A percentile compares a stretch with the other conserved stretches of the same genome.
Evolutionary conservation across 2,888 invertebrate genomes (phyloP).

Genomic region (Epirrhoe tristata): DNA sequence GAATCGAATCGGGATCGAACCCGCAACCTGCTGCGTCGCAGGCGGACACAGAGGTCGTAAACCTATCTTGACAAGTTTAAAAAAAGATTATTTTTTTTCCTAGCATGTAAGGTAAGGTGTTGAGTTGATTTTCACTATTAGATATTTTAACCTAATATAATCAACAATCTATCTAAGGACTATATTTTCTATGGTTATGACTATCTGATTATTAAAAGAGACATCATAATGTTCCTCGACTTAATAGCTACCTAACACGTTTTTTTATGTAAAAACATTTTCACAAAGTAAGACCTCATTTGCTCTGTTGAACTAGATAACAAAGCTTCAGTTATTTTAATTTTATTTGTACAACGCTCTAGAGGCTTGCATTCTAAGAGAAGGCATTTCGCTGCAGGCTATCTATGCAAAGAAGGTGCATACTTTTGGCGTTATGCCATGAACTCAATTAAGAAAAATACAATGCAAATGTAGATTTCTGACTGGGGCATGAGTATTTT

Average conservation of each 20-base stretch:
- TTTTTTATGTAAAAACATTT: not conserved
- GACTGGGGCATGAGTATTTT: not conserved
- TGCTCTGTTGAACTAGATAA: not conserved
- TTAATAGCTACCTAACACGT: not conserved
- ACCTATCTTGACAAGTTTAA: too few species aligned
- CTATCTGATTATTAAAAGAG: too few species aligned
- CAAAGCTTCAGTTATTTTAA: conserved; percentile 19
- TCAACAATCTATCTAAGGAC: too few species aligned
- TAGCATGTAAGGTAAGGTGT: too few species aligned
- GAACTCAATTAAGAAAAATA: conserved; percentile 30
- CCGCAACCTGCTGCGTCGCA: too few species aligned
- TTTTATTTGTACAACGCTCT: conserved; percentile 26
- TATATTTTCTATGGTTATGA: too few species aligned
- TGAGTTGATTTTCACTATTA: too few species aligned
- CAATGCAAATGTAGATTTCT: conserved; percentile 13
- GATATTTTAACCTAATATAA: too few species aligned
- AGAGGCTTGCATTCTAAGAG: conserved; percentile 27
- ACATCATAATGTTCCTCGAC: not conserved
- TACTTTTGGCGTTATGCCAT: conserved; percentile 29
- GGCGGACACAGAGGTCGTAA: too few species aligned
- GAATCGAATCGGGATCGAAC: too few species aligned
- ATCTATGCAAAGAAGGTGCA: conserved; percentile 34
- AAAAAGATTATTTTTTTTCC: too few species aligned
- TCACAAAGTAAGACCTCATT: not conserved
- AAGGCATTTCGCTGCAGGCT: conserved; percentile 24